Evolutionary conservation across 2,888 invertebrate species (phyloP), one percentile per base, ranked within the genome.

Genomic region (Ferrisia virgata): DNA sequence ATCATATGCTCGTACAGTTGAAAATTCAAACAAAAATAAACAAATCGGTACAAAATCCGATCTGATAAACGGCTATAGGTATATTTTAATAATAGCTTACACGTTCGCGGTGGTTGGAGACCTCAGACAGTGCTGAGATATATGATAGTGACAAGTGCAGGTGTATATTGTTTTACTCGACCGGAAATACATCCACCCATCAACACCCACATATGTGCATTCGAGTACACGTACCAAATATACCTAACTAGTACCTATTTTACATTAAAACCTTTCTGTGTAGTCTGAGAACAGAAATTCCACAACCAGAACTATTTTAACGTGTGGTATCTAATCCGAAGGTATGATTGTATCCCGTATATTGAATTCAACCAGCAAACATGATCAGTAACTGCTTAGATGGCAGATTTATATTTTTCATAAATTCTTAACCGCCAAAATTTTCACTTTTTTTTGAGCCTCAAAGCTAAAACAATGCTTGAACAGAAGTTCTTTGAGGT

Each of bases 171-270:
- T 72, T 31, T 36, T 72, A 72, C 72, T 36, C 72, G 31, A 72
- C 72, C 31, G 72, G 72, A 72, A 72, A 72, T 33, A 11, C 58
- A 33, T 72, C 72, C 33, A 72, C 72, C 72, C 72, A 72, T 72
- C 33, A 33, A 72, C 72, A 33, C 72, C 72, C 33, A 72, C 72
- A 72, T 13, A 31, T 22, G 69, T 69, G 9, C 15, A 69, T 18
- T n/a, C n/a, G n/a, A n/a, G 22, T 9, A 69, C 69, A 69, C 2
- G 1, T 25, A 69, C 31, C n/a, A n/a, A n/a, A n/a, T n/a, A n/a
- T n/a, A n/a, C n/a, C n/a, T n/a, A n/a, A n/a, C n/a, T n/a, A n/a
- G 18, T 47, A 47, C 15, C 18, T 64, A 64, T 31, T 3, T 0
- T 64, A 64, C 9, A 28, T 5, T 11, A 13, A 28, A 28, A 64